Base-by-base conservation (phyloP, 2,797 vertebrate species). In the Malacoraja senta region DNA sequence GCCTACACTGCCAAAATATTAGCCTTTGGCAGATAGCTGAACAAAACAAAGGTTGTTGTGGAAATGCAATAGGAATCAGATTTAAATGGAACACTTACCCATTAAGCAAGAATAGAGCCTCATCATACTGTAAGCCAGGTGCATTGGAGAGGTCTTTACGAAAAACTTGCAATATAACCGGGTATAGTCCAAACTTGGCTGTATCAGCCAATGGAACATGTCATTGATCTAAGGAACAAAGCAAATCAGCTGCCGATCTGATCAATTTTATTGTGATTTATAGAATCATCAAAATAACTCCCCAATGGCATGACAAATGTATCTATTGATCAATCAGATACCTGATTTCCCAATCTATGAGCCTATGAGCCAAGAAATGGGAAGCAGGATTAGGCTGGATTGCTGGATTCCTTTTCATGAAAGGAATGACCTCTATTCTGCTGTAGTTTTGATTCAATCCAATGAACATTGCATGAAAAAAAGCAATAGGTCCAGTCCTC, bases 171-270 rank as follows among this genome's bases (percentile, higher is more conserved):
- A 98, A 0, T 96, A 94, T 44, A 94, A 94, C 29, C 95, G 94
- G 95, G 97, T 94, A 93, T 99, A 99, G 35, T 99, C 96, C 95
- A 99, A 95, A 94, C 97, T 98, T 9, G 98, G 98, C 93, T 98
- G 96, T 72, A 99, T 94, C 0, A 99, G 96, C 98, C 98, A 98
- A 95, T 96, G 95, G 95, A 99, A 99, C 94, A 99, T 95, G 94
- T 97, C 96, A 93, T 95, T 93, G 93, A 99, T 95, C 98, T 99
- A 21, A 94, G 93, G 94, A 95, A 95, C 93, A 95, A 94, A 95
- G 21, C 7, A 81, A 65, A 8, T 38, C 3, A 65, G 65, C 15
- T 63, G 29, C 29, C 61, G 8, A 93, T 15, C 29, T 65, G 61
- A n/a, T 65, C 1, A 17, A 8, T 17, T 17, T 77, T 81, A 88